Base-by-base conservation (phyloP, 2,888 invertebrate species). In the Amiota communis region DNA sequence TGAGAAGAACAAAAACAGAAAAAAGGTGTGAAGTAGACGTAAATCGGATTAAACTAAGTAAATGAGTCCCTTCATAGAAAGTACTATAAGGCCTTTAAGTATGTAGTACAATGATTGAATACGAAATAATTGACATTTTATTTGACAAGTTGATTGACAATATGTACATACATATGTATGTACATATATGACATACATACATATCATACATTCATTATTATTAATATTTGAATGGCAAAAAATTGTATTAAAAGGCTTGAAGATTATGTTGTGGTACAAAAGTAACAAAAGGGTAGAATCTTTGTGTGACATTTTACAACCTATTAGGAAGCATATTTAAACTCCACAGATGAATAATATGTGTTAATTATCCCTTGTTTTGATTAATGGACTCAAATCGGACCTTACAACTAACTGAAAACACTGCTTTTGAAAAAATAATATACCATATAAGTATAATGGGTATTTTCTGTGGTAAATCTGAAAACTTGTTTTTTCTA, bases 11-110 rank as follows among this genome's bases (percentile, higher is more conserved):
- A 53, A 53, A 13, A 48, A n/a, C n/a, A n/a, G 15, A 23, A 36
- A 15, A 63, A 68, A 68, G 53, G 53, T 68, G 67, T 68, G 23
- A 68, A 68, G 51, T 49, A 20, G 51, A 11, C 3, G 13, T n/a
- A 68, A 68, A 68, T 68, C 67, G 23, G 67, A 51, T 68, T 68
- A 53, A 20, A 12, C 10, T 11, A 59, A 59, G 11, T 11, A 6
- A 36, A 36, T 36, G 36, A 36, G 36, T 23, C 23, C 23, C 2
- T 23, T 23, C 23, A 23, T 36, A 36, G 4, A 36, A 36, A 36
- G 6, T 6, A 36, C 6, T 36, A 36, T 36, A 23, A 23, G 23
- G 3, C 23, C 23, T 23, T 12, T 51, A n/a, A 51, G 12, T 51
- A n/a, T 4, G 51, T n/a, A 11, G 13, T 51, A 51, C 53, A 51